Base-by-base conservation (phyloP, 2,797 vertebrate species). In the Helostoma temminkii region DNA sequence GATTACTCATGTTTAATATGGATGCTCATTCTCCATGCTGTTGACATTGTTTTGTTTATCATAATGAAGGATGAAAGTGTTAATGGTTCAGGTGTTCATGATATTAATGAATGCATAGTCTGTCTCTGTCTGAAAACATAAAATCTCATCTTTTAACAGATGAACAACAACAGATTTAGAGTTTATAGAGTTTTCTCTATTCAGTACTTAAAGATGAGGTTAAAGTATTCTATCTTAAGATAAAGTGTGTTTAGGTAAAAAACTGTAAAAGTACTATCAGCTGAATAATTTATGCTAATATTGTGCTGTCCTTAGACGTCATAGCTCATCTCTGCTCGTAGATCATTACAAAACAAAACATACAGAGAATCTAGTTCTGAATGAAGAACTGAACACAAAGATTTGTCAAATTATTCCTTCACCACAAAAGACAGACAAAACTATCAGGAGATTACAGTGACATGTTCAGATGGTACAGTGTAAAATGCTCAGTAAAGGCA, bases 281-380 rank as follows among this genome's bases (percentile, higher is more conserved):
- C 37, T 53, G 34, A 71, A 43, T 39, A 2, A 34, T 46, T 70
- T 55, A 54, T 66, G 30, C 46, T 54, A 1, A 65, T 60, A 25
- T 39, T n/a, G 24, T 71, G 8, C 43, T 57, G 21, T 67, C 43
- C 62, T 59, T 32, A 39, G 26, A 19, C 16, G 2, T 61, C 30
- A 24, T 2, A 45, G 41, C 54, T 66, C 30, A 57, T n/a, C n/a
- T n/a, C n/a, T n/a, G n/a, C n/a, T n/a, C n/a, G n/a, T n/a, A n/a
- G n/a, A n/a, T n/a, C n/a, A n/a, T n/a, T n/a, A n/a, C 19, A 21
- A 60, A 43, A 79, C 50, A 34, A 47, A 45, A 79, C 66, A 52
- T 66, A 42, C 34, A 59, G 47, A 80, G 59, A 71, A 78, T 71
- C 55, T 72, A 76, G 77, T 83, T 60, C 48, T 62, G 34, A 76